Base-by-base conservation (phyloP, 2,113 vertebrate genomes). In the Mandrillus leucophaeus region DNA sequence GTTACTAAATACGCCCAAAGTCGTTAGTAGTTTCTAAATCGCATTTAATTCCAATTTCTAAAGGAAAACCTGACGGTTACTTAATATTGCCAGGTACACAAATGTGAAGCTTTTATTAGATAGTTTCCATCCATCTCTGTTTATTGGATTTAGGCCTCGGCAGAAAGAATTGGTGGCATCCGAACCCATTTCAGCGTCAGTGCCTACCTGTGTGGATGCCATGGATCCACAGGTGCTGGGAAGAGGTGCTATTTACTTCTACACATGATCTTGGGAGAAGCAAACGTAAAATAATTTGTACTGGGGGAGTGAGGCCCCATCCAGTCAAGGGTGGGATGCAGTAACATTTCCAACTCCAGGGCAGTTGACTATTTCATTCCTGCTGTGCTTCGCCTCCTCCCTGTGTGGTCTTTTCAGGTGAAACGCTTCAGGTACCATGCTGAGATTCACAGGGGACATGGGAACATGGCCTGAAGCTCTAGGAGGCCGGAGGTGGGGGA, bases 141-240 rank as follows among this genome's bases (percentile, higher is more conserved):
- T 23, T 48, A 8, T 3, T 3, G 55, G 73, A 11, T 40, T 38
- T 25, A 66, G 9, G 3, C 30, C 0, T 0, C 0, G 17, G 32
- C 76, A 50, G 50, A 61, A 7, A 4, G 2, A n/a, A 45, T 4
- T 0, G 8, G 81, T 38, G 6, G 68, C 43, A 3, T 14, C 12
- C 0, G 25, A 35, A 57, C 17, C 73, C 45, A 5, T 82, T 18
- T 25, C 35, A 43, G 40, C 17, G 0, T 59, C 68, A 1, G 20
- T 8, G 68, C 43, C 48, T 6, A 27, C 73, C 35, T 5, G 20
- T 27, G 50, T 27, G 35, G 50, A 27, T 0, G 27, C 32, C 4
- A 11, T 0, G 0, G 40, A 35, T 17, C 35, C 84, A 32, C 64
- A 35, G 25, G 85, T 27, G 45, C 84, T 45, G 35, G 43, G 43